Base-by-base conservation (phyloP, 2,797 vertebrate species). In the Rhynchotus rufescens region DNA sequence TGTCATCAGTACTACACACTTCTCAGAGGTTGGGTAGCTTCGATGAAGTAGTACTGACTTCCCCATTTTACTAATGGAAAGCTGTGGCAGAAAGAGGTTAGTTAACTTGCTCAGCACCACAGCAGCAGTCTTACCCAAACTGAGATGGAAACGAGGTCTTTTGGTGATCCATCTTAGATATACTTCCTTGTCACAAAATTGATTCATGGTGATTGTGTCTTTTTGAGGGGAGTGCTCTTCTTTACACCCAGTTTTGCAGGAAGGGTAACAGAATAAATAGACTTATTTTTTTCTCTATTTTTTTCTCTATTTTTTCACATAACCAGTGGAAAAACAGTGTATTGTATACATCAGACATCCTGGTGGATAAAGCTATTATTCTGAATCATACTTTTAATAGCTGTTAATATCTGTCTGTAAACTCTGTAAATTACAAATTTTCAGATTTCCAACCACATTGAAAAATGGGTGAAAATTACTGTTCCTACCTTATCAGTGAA, bases 1-100 rank as follows among this genome's bases (percentile, higher is more conserved):
- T 77, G n/a, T 49, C 10, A 79, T 81, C 47, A 0, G 0, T 12
- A 4, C 16, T 52, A 52, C 8, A 12, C 6, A 15, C 25, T 76
- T 88, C 10, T 42, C 16, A 40, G 72, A 73, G 21, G 38, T 19
- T 49, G 36, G 86, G 68, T 2, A 2, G n/a, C 44, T 28, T 59
- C 59, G 28, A 25, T 1, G 54, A 72, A 81, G 45, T 17, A 42
- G 12, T 71, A 17, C 15, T 15, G 30, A 57, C 16, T 56, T 66
- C 57, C 1, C 1, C 16, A 38, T 45, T 83, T 66, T 34, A 34
- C 14, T 61, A 65, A 30, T 0, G 4, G 16, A 8, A 2, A 51
- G 68, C 22, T 40, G 28, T 71, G 51, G 15, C n/a, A 73, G 25
- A 40, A 47, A 15, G 42, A 51, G 10, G 19, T 69, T 84, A 73